phyloP scores from a whole-genome alignment of 2,113 vertebrate species.

The Loxodonta africana region DNA sequence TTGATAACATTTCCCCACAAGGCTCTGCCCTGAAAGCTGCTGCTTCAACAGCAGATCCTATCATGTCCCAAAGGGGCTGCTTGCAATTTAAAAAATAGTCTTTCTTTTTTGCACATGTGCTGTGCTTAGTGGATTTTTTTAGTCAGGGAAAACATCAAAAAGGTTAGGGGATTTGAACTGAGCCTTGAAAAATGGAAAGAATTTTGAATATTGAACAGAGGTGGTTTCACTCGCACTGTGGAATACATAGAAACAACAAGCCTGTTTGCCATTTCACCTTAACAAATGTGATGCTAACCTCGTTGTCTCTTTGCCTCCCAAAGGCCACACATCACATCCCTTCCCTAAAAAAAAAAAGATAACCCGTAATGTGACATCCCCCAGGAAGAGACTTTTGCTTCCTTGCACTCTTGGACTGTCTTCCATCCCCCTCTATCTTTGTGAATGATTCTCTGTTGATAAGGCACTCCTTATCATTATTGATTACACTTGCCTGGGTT shows the following conservation, averaged over 20 bases:
- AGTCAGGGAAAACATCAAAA: slow-evolving; percentile 59
- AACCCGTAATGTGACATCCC: neutral
- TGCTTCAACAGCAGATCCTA: slow-evolving; percentile 53
- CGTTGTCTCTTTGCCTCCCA: neutral
- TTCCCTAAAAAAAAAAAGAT: neutral
- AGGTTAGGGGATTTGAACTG: slow-evolving; percentile 8
- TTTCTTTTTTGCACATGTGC: slow-evolving; percentile 28
- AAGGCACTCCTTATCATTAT: slow-evolving; percentile 70
- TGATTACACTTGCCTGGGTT: slow-evolving; percentile 57
- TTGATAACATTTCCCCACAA: slow-evolving; percentile 67
- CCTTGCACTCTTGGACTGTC: neutral
- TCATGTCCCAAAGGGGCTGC: neutral
- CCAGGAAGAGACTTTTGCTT: neutral
- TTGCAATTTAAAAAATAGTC: slow-evolving; percentile 38
- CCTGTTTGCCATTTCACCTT: neutral
- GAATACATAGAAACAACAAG: neutral
- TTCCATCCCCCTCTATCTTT: neutral
- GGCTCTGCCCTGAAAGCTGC: slow-evolving; percentile 27
- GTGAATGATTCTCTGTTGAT: slow-evolving; percentile 59
- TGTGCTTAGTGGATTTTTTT: slow-evolving; percentile 64
- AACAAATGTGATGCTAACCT: neutral
- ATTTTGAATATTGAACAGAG: slow-evolving; percentile 28
- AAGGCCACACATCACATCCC: neutral
- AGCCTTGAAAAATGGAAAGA: slow-evolving; percentile 20
- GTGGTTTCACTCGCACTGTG: neutral